Evolutionary conservation across 2,113 vertebrate species (phyloP).

Genomic region (Gracilinanus agilis): DNA sequence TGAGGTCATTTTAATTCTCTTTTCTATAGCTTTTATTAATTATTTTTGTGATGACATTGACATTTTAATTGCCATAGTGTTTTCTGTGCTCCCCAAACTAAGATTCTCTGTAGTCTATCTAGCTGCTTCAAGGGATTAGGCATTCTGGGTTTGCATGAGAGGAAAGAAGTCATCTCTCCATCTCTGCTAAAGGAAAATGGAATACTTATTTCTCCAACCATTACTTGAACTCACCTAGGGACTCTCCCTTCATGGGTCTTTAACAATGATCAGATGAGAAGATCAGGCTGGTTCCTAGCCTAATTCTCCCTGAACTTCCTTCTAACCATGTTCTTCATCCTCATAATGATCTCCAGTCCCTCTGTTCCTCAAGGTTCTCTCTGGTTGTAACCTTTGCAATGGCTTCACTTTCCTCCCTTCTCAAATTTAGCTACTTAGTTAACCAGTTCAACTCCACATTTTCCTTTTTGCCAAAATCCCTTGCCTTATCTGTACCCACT

Average conservation of each 20-base stretch:
- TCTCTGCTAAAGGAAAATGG: neutral
- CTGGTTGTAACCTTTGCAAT: neutral
- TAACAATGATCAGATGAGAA: neutral
- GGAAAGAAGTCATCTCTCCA: constrained; percentile 9
- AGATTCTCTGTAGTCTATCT: neutral
- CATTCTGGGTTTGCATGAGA: neutral
- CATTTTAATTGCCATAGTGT: neutral
- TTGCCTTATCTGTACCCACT: neutral
- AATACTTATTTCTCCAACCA: neutral
- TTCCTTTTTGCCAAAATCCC: neutral
- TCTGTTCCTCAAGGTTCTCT: neutral
- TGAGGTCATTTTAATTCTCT: neutral
- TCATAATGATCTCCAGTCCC: neutral
- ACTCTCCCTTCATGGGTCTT: neutral
- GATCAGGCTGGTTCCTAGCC: neutral
- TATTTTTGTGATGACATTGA: neutral
- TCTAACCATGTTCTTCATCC: too few relatives aligned
- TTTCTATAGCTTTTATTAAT: neutral
- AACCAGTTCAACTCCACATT: neutral
- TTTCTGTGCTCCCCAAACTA: neutral
- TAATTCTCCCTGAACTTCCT: neutral
- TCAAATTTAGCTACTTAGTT: neutral
- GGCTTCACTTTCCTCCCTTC: neutral
- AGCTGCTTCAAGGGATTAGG: neutral
- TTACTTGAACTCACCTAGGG: neutral